A percentile compares a stretch with the other conserved stretches of the same genome.
phyloP scores from a whole-genome alignment of 2,888 invertebrate species.

The Bruchidius siliquastri region DNA sequence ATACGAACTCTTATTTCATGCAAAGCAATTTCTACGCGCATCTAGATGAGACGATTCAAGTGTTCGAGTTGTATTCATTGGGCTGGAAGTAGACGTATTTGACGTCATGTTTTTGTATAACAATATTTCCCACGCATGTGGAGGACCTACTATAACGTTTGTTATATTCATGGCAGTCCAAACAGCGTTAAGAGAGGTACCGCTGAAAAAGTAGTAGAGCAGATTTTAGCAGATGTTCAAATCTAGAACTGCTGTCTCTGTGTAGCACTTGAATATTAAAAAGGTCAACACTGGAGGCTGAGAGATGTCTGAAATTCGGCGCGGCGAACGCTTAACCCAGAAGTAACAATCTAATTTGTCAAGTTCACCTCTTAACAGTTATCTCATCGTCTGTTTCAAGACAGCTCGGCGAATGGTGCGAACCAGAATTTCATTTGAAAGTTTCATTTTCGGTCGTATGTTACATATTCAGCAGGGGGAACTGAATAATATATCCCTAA shows the following conservation, averaged over 20 bases:
- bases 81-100: too few relatives aligned
- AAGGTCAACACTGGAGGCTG: neutral
- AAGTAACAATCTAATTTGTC: neutral
- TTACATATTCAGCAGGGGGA: neutral
- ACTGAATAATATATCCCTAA: neutral
- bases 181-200: too few relatives aligned
- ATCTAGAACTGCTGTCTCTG: neutral
- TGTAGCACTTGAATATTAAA: neutral
- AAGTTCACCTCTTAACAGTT: neutral
- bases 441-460: neutral
- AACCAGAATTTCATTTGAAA: neutral
- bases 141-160: too few relatives aligned
- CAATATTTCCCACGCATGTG: too few relatives aligned
- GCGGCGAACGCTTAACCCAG: neutral
- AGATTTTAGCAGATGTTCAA: too few relatives aligned
- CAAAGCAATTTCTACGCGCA: too few relatives aligned
- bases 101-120: too few relatives aligned
- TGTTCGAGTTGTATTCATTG: too few relatives aligned
- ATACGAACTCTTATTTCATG: too few relatives aligned
- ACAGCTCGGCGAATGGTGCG: neutral
- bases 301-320: neutral
- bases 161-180: too few relatives aligned
- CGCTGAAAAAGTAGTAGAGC: too few relatives aligned
- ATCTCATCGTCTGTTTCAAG: neutral
- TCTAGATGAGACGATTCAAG: too few relatives aligned